Evolutionary conservation across 2,797 vertebrate species (phyloP).

Genomic region (Ciconia nigra): DNA sequence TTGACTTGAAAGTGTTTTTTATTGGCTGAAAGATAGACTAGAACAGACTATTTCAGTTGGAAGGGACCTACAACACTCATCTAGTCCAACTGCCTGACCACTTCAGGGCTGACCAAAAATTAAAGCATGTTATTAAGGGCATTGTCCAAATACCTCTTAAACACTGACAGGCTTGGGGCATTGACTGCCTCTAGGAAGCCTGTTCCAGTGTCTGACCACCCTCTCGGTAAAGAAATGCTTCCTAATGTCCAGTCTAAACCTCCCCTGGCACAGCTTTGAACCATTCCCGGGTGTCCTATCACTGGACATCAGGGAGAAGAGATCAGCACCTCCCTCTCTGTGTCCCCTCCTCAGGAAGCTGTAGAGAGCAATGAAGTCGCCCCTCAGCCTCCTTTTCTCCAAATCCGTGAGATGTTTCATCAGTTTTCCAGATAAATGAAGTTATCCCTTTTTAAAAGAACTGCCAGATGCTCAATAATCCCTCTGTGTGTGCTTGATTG

Average conservation of each 20-base stretch:
- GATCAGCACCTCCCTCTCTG: not conserved
- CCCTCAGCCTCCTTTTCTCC: not conserved
- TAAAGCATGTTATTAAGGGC: not conserved
- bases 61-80: not conserved
- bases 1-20: not conserved
- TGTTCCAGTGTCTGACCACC: not conserved
- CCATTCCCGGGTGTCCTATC: not conserved
- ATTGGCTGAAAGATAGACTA: not conserved
- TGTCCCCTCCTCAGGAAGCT: not conserved
- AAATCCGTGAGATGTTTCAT: not conserved
- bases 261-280: not conserved
- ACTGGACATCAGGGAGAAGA: not conserved
- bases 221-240: not conserved
- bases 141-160: too few species aligned
- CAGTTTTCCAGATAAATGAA: not conserved
- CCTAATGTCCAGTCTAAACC: not conserved
- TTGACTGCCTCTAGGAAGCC: not conserved
- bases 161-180: not conserved
- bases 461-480: not conserved
- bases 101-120: not conserved
- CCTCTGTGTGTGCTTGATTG: not conserved
- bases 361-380: not conserved
- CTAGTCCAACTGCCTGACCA: not conserved
- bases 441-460: not conserved
- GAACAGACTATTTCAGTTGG: not conserved